Conservation (phyloP, 2,797 vertebrate species). For the Micrastur ruficollis region DNA sequence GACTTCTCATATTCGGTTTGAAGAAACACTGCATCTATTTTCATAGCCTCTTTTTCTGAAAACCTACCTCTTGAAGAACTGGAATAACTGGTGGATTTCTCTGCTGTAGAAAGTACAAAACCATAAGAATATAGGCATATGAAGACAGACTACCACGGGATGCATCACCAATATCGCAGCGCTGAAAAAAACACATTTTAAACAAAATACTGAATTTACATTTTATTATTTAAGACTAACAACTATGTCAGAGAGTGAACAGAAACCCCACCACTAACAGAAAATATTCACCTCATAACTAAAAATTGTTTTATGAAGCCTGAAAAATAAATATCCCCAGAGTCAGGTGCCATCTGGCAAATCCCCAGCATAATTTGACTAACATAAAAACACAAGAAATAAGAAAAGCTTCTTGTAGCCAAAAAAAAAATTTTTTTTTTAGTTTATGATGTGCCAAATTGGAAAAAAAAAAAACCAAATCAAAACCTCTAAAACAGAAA, state of each 20-base stretch:
- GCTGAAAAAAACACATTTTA: slow-evolving; percentile 73
- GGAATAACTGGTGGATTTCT: slow-evolving; percentile 94
- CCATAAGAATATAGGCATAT: slow-evolving; percentile 98
- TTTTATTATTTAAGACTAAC: neutral
- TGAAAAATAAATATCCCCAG: neutral
- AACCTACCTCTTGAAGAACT: slow-evolving; percentile 92
- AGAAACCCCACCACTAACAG: neutral
- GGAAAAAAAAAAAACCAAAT: neutral
- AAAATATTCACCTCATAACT: neutral
- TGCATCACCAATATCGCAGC: slow-evolving; percentile 97
- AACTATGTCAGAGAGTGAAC: neutral
- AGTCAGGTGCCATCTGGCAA: slow-evolving; percentile 14
- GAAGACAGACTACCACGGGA: slow-evolving; percentile 97
- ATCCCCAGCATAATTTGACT: neutral
- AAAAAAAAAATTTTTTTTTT: neutral
- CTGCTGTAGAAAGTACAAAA: slow-evolving; percentile 98
- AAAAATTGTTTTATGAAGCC: neutral
- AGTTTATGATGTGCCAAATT: neutral
- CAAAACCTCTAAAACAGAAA: neutral
- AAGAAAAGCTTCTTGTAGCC: neutral
- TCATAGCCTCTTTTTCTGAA: neutral
- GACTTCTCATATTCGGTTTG: neutral
- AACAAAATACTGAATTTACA: slow-evolving; percentile 7
- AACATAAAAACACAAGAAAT: neutral
- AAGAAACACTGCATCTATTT: neutral